Evolutionary conservation across 2,888 invertebrate genomes (phyloP).

Genomic region (Branchellion lobata): DNA sequence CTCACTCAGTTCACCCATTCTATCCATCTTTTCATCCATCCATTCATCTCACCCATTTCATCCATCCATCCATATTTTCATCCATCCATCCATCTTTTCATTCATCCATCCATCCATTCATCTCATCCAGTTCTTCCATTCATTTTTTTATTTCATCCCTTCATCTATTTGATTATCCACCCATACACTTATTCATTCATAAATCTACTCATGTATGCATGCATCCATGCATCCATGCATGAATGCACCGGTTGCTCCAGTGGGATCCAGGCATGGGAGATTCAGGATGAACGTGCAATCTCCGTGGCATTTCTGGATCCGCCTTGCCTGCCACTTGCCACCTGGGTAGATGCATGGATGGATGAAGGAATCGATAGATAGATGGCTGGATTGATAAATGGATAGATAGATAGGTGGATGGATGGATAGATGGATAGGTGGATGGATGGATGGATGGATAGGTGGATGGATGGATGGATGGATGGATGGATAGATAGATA

Average conservation of each 20-base stretch:
- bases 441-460: neutral
- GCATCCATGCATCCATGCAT: too few relatives aligned
- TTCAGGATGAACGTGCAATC: conserved; percentile 22
- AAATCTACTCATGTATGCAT: too few relatives aligned
- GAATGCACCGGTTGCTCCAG: conserved; percentile 18
- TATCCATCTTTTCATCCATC: too few relatives aligned
- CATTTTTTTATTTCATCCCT: neutral
- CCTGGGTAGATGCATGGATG: neutral
- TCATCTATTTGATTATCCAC: neutral
- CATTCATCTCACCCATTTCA: too few relatives aligned
- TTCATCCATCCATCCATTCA: neutral
- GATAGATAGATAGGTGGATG: neutral
- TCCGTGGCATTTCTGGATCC: conserved; percentile 33
- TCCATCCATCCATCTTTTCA: neutral
- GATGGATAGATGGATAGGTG: too few relatives aligned
- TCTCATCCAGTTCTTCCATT: neutral
- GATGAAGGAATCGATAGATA: neutral
- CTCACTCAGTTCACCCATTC: too few relatives aligned
- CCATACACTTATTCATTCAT: neutral
- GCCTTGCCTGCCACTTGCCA: conserved; percentile 40
- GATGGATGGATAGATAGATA: too few relatives aligned
- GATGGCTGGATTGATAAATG: too few relatives aligned
- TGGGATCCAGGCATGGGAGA: conserved; percentile 27
- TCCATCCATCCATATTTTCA: neutral
- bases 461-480: too few relatives aligned